Evolutionary conservation across 2,888 invertebrate genomes (phyloP).

Genomic region (Sepiola atlantica): DNA sequence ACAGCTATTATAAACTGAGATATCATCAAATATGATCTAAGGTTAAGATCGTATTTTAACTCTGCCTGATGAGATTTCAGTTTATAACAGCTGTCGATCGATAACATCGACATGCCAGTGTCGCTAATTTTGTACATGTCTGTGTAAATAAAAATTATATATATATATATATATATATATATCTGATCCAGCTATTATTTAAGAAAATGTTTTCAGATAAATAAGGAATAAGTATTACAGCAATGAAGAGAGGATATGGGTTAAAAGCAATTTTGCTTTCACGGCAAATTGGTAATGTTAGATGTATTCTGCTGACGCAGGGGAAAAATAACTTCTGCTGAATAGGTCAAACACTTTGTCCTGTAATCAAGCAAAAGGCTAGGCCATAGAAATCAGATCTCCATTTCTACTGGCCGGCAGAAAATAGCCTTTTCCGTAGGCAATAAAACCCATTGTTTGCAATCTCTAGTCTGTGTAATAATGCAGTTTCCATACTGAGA

Average conservation of each 20-base stretch:
- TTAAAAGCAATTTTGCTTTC: neutral
- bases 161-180: too few relatives aligned
- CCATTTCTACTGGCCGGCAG: neutral
- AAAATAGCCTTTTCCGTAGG: conserved; percentile 37
- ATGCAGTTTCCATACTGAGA: neutral
- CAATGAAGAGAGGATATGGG: neutral
- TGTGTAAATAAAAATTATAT: too few relatives aligned
- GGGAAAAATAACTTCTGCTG: neutral
- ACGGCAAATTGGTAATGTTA: neutral
- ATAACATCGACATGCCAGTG: too few relatives aligned
- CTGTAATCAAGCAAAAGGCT: neutral
- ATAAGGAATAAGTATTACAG: neutral
- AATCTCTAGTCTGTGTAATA: neutral
- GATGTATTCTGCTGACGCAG: neutral
- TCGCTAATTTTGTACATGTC: too few relatives aligned
- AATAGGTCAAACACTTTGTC: neutral
- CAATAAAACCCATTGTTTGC: conserved; percentile 6
- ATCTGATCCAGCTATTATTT: neutral
- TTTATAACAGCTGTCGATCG: too few relatives aligned
- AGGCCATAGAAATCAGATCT: neutral
- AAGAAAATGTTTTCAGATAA: neutral
- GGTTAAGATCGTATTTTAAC: too few relatives aligned
- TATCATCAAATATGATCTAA: too few relatives aligned
- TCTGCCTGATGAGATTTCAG: too few relatives aligned
- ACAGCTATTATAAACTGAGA: too few relatives aligned